Percentiles rank a stretch among this genome's conserved stretches.
Evolutionary conservation across 2,888 invertebrate genomes (phyloP).

Genomic region (Dolomedes plantarius): DNA sequence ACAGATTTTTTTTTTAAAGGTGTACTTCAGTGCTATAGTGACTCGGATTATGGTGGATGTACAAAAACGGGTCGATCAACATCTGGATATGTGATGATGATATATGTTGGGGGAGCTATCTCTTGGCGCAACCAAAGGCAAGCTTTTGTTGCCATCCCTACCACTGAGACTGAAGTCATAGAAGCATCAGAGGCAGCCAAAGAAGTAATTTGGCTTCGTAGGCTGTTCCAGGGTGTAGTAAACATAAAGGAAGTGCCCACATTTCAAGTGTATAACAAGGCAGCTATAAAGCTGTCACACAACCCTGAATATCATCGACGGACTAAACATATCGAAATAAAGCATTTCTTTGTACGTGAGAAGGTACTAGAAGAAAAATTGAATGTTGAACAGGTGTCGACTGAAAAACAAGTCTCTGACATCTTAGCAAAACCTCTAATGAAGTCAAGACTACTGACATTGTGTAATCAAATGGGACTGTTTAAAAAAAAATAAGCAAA

Average conservation of each 20-base stretch:
- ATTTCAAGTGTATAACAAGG: conserved; percentile 72
- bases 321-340: conserved; percentile 74
- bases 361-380: conserved; percentile 28
- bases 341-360: conserved; percentile 70
- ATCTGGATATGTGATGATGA: background rate
- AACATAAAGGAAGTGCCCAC: background rate
- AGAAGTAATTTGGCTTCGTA: background rate
- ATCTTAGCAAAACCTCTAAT: conserved; percentile 32
- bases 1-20: too few relatives aligned
- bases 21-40: background rate
- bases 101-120: background rate
- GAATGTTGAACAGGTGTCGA: conserved; percentile 29
- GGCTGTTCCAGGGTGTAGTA: background rate
- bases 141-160: conserved; percentile 2
- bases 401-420: conserved; percentile 53
- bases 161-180: background rate
- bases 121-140: background rate
- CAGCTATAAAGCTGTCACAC: conserved; percentile 72
- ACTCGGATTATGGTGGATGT: background rate
- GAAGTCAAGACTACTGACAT: conserved; percentile 2
- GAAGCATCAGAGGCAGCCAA: background rate
- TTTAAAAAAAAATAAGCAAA: too few relatives aligned
- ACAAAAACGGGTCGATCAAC: background rate
- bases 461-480: conserved; percentile 3
- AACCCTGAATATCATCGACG: conserved; percentile 72